Base-by-base conservation (phyloP, 2,113 vertebrate species). In the Chauna torquata region DNA sequence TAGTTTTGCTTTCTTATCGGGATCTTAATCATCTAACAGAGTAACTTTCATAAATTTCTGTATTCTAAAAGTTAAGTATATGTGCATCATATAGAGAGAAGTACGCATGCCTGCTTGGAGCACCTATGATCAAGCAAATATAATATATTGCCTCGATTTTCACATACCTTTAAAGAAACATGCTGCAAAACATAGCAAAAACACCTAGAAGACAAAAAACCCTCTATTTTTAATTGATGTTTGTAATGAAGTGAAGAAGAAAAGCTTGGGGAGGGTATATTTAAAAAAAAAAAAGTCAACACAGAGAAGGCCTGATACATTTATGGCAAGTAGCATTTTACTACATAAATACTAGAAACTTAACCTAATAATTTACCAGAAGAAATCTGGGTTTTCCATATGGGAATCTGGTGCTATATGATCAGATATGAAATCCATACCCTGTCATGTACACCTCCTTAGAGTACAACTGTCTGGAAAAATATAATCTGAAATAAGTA, bases 401-500 rank as follows among this genome's bases (percentile, higher is more conserved):
- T 8, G 38, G 64, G 25, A 90, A 88, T 32, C 30, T 58, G 17
- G 34, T 80, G 59, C 38, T 55, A 2, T 42, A 82, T 54, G 32
- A 84, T 55, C n/a, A n/a, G 15, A 85, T 22, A 50, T 5, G 36
- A 90, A 92, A 59, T 45, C 50, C 88, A 83, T 84, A 80, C 69
- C 34, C 84, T 79, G 66, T 44, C 52, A 79, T 36, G 52, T 34
- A 75, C 32, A 81, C 30, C 72, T 86, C 66, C 89, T 81, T 69
- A 30, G 47, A 82, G 82, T 34, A 88, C 8, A 92, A 50, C 61
- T 2, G 4, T 71, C 89, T 76, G 34, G 17, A 96, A 81, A 44
- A 91, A 86, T 69, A 62, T 34, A 65, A 89, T 44, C 74, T 72
- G 61, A 94, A 95, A 54, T 62, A 87, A 83, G 75, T 77, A 92